Evolutionary conservation across 2,888 invertebrate genomes (phyloP).

Genomic region (Ochropleura plecta): DNA sequence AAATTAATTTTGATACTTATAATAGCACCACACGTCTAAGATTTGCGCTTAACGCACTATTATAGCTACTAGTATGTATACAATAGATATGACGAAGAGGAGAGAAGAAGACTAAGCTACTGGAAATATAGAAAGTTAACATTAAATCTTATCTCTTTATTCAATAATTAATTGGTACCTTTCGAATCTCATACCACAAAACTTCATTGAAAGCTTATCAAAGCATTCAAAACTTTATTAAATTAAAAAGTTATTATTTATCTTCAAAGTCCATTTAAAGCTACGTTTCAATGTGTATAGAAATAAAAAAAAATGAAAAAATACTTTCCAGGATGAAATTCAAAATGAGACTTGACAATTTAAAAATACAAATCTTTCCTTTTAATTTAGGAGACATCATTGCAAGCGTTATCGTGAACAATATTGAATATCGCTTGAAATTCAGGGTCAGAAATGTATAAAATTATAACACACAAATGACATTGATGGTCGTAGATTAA

Average conservation of each 20-base stretch:
- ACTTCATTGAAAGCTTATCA: constrained; percentile 48
- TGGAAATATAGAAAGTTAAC: constrained; percentile 69
- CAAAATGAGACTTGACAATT: constrained; percentile 7
- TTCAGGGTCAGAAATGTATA: constrained; percentile 7
- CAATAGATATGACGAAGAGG: constrained; percentile 76
- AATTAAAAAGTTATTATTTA: constrained; percentile 15
- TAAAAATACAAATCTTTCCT: constrained; percentile 1
- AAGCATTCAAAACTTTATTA: constrained; percentile 28
- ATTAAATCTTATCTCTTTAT: constrained; percentile 52
- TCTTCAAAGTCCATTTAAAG: constrained; percentile 45
- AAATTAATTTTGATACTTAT: constrained; percentile 65
- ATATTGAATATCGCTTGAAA: constrained; percentile 30
- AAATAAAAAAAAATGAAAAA: constrained; percentile 12
- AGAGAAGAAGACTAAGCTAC: constrained; percentile 65
- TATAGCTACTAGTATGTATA: constrained; percentile 56
- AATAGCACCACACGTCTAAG: constrained; percentile 85
- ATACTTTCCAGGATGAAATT: not conserved
- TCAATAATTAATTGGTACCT: constrained; percentile 65
- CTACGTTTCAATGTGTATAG: constrained; percentile 35
- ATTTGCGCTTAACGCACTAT: constrained; percentile 65
- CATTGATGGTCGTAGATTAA: constrained; percentile 40
- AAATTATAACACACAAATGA: constrained; percentile 35
- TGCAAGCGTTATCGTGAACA: constrained; percentile 31
- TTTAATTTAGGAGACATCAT: constrained; percentile 6
- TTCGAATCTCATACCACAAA: constrained; percentile 56